These are phyloP conservation scores for Polypedilum pembai DNA, from an alignment of 1,140 invertebrate species.

Conservation along the genomic window DNA sequence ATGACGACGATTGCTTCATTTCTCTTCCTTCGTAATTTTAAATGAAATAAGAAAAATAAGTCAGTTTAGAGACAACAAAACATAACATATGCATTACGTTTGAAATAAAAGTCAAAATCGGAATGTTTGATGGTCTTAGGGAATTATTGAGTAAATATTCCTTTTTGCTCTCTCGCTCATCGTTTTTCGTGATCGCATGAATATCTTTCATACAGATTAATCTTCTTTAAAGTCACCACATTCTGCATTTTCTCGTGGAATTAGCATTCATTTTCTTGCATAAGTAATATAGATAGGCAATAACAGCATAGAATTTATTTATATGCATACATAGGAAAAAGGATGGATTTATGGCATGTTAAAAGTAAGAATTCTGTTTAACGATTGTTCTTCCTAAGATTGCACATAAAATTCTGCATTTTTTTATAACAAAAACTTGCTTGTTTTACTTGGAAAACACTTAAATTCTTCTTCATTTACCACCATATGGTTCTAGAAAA, in stretches of 20 bases:
- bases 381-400: neutral
- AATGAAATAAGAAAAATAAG: neutral
- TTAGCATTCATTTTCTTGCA: slow-evolving; percentile 12
- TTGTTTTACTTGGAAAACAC: no score
- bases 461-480: no score
- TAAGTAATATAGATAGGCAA: neutral
- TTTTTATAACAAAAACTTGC: no score
- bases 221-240: slow-evolving; percentile 27
- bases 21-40: neutral
- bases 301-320: neutral
- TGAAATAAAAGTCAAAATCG: slow-evolving; percentile 1
- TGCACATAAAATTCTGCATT: neutral
- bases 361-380: neutral
- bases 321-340: neutral
- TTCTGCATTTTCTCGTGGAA: neutral
- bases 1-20: neutral
- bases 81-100: neutral
- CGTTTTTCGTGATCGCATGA: slow-evolving; percentile 8
- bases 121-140: slow-evolving; percentile 9
- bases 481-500: no score
- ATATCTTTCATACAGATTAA: slow-evolving; percentile 14
- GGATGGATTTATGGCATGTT: neutral
- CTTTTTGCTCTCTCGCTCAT: no score
- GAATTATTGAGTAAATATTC: neutral
- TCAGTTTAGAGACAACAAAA: neutral